Conservation (phyloP, 2,888 invertebrate species). For the Folsomia candida region DNA sequence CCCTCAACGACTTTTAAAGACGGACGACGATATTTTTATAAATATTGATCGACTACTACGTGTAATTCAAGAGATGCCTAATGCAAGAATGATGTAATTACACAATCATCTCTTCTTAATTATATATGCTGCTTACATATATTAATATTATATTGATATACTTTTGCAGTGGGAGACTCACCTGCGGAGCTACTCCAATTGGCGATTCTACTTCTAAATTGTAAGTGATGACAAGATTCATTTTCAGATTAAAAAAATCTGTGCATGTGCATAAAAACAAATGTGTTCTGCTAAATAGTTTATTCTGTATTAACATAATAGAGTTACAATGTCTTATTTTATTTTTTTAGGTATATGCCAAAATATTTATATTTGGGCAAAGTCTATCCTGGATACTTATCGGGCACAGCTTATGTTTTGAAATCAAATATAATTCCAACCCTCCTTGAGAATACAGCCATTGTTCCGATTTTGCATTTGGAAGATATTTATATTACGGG, state of each 20-base stretch:
- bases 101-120: not conserved
- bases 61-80: conserved; percentile 44
- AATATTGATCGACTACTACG: conserved; percentile 61
- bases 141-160: not conserved
- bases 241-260: too few relatives aligned
- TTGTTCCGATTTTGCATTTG: conserved; percentile 67
- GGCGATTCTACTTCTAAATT: conserved; percentile 73
- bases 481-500: conserved; percentile 53
- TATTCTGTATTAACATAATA: too few relatives aligned
- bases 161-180: conserved; percentile 64
- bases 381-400: conserved; percentile 75
- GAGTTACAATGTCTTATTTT: too few relatives aligned
- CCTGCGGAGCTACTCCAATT: conserved; percentile 73
- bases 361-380: conserved; percentile 71
- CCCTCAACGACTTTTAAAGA: conserved; percentile 73
- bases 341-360: too few relatives aligned
- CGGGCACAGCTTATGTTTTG: conserved; percentile 77
- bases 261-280: too few relatives aligned
- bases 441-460: conserved; percentile 66
- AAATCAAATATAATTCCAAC: conserved; percentile 65
- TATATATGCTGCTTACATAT: not conserved
- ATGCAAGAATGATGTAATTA: conserved; percentile 49
- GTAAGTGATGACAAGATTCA: too few relatives aligned
- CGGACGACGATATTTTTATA: conserved; percentile 83
- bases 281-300: too few relatives aligned